Evolutionary conservation across 2,797 vertebrate genomes (phyloP).

Genomic region (Anguilla marmorata): DNA sequence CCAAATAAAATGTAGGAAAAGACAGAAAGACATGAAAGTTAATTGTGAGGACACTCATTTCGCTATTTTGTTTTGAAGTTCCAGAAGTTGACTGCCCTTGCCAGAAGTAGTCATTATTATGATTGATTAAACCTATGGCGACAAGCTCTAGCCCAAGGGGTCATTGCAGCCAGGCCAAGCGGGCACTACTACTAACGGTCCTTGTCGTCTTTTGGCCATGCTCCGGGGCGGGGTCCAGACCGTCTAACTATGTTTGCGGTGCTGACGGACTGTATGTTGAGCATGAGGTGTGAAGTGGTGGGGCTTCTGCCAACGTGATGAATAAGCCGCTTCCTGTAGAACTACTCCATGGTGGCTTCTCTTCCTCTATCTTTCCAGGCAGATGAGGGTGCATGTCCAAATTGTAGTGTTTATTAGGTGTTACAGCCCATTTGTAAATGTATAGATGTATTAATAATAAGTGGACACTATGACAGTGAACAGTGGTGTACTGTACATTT

Average conservation of each 20-base stretch:
- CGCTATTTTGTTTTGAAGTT: not conserved
- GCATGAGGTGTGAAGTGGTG: slow-evolving; percentile 8
- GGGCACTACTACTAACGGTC: not conserved
- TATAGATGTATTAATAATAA: too few species aligned
- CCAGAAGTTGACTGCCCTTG: not conserved
- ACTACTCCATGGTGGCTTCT: not conserved
- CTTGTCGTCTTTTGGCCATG: not conserved
- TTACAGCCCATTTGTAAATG: not conserved
- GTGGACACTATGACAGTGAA: too few species aligned
- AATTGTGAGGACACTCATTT: not conserved
- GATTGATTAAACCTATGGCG: not conserved
- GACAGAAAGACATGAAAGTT: not conserved
- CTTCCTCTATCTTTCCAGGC: not conserved
- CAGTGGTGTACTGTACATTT: not conserved
- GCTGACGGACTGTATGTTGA: not conserved
- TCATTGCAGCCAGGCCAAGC: not conserved
- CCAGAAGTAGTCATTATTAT: not conserved
- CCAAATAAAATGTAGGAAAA: not conserved
- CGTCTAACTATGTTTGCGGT: not conserved
- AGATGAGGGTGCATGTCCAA: not conserved
- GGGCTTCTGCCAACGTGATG: not conserved
- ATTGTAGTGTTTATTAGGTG: not conserved
- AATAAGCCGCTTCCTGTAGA: not conserved
- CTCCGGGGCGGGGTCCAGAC: not conserved
- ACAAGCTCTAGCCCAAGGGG: not conserved